Evolutionary conservation across 2,797 vertebrate genomes (phyloP).

Genomic region (Gymnoscopelus microlampas): DNA sequence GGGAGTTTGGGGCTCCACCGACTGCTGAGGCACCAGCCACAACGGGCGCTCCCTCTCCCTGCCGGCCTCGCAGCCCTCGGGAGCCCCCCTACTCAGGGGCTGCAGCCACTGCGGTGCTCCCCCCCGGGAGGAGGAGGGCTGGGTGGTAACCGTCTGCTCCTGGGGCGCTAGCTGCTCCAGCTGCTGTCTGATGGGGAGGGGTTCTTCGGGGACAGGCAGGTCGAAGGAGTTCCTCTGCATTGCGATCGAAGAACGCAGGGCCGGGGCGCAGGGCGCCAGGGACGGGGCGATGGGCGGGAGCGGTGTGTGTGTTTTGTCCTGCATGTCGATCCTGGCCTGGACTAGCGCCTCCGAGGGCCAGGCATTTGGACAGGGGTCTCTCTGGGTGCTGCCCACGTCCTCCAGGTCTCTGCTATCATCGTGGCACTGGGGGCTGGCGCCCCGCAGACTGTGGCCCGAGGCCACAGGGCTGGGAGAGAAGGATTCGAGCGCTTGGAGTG

Average conservation of each 20-base stretch:
- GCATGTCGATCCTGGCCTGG: conserved; percentile 60
- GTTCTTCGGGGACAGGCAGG: conserved; percentile 64
- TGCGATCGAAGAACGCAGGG: no score
- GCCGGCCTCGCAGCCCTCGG: conserved; percentile 56
- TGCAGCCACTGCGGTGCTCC: conserved; percentile 87
- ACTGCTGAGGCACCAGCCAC: conserved; percentile 82
- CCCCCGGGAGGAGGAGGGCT: conserved; percentile 72
- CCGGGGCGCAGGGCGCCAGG: conserved; percentile 22
- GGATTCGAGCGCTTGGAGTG: conserved; percentile 69
- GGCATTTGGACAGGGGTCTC: conserved; percentile 39
- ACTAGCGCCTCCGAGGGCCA: conserved; percentile 45
- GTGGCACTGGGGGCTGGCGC: conserved; percentile 50
- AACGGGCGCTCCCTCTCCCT: conserved; percentile 76
- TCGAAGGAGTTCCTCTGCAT: conserved; percentile 64
- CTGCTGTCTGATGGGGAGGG: conserved; percentile 69
- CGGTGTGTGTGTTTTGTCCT: conserved; percentile 51
- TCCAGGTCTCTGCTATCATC: conserved; percentile 45
- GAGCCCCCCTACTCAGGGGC: conserved; percentile 68
- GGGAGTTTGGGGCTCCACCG: conserved; percentile 43
- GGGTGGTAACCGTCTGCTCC: conserved; percentile 76
- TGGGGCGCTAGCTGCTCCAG: conserved; percentile 70
- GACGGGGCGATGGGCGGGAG: conserved; percentile 48
- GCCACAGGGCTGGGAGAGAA: conserved; percentile 73
- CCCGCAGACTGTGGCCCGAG: conserved; percentile 70
- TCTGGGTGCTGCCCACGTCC: conserved; percentile 40